Evolutionary conservation across 2,888 invertebrate genomes (phyloP).

Genomic region (Eupithecia subfuscata): DNA sequence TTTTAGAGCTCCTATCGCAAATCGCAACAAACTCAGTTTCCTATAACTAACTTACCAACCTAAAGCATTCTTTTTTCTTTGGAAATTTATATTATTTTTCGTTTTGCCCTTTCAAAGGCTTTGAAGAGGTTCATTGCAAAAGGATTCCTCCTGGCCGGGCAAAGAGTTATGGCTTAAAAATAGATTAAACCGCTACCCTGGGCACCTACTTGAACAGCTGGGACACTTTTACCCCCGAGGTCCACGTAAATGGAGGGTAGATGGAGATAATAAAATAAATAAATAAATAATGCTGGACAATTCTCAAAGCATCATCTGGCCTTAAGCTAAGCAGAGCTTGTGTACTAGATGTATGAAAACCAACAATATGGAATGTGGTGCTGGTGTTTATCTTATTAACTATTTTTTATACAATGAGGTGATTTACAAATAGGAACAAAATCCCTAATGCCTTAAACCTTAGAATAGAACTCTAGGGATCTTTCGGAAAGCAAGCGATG

Average conservation of each 20-base stretch:
- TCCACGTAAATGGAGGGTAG: not conserved
- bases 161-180: conserved; percentile 48
- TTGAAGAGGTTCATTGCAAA: conserved; percentile 44
- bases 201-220: not conserved
- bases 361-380: no score
- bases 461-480: no score
- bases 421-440: no score
- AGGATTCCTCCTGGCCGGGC: conserved; percentile 43
- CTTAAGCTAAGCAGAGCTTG: no score
- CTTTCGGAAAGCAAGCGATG: no score
- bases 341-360: no score
- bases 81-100: conserved; percentile 46
- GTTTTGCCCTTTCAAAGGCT: conserved; percentile 43
- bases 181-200: conserved; percentile 41
- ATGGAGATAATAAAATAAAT: no score
- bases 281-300: no score
- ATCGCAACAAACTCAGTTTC: conserved; percentile 24
- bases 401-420: no score
- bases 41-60: conserved; percentile 33
- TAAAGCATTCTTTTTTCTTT: conserved; percentile 35
- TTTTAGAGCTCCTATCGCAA: conserved; percentile 5
- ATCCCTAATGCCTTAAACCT: no score
- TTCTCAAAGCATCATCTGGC: no score
- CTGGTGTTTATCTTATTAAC: no score
- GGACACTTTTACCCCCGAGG: not conserved